phyloP scores from a whole-genome alignment of 2,888 invertebrate genomes.

The Thysanoteuthis rhombus region DNA sequence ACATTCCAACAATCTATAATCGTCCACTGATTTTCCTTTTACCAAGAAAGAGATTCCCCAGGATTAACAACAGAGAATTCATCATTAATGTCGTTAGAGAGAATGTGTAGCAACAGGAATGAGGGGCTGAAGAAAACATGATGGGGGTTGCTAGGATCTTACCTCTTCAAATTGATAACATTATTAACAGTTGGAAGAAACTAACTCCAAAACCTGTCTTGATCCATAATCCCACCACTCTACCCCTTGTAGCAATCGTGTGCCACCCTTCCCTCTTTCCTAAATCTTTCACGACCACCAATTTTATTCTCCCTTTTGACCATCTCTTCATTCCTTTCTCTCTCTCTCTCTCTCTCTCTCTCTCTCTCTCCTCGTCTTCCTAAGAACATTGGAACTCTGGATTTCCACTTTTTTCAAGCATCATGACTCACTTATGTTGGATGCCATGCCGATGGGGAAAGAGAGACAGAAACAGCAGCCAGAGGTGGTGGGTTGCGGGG shows the following conservation, averaged over 20 bases:
- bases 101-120: neutral
- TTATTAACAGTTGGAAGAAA: conserved; percentile 12
- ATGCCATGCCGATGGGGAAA: neutral
- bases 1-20: neutral
- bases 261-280: no score
- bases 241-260: neutral
- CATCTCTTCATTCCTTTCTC: neutral
- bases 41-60: neutral
- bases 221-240: neutral
- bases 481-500: neutral
- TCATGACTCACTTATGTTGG: neutral
- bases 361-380: neutral
- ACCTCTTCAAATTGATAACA: neutral
- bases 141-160: neutral
- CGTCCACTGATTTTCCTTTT: neutral
- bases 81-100: neutral
- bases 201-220: neutral
- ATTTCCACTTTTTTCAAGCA: neutral
- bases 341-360: neutral
- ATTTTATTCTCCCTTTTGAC: neutral
- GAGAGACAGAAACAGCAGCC: neutral
- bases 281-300: neutral
- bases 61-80: conserved; percentile 1
- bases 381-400: neutral
- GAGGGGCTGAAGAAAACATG: neutral